Percentiles rank a stretch among this genome's conserved stretches.
Conservation (phyloP, 2,888 invertebrate species). For the Rhagium mordax region DNA sequence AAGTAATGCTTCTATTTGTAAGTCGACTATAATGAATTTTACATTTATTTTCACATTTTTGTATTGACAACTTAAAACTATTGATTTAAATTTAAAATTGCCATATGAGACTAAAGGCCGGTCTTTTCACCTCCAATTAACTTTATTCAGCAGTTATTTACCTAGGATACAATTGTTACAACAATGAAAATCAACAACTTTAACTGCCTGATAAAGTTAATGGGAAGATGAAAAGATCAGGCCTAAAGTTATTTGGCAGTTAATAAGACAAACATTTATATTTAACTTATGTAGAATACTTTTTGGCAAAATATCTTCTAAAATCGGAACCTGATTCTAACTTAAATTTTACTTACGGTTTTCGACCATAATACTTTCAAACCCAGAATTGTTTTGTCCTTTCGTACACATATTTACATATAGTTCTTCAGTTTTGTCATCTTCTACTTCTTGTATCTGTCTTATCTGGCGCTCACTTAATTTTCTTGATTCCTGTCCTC, state of each 20-base stretch:
- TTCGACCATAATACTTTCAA: constrained; percentile 15
- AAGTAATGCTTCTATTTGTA: neutral
- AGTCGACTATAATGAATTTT: constrained; percentile 27
- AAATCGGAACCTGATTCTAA: constrained; percentile 19
- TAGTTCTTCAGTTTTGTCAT: neutral
- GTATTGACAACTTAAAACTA: neutral
- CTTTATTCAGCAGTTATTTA: neutral
- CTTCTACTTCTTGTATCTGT: too few species aligned
- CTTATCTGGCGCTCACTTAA: neutral
- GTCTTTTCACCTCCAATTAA: too few species aligned
- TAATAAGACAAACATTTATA: too few species aligned
- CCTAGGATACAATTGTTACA: too few species aligned
- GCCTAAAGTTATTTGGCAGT: too few species aligned
- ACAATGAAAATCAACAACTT: too few species aligned
- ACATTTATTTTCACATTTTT: constrained; percentile 7
- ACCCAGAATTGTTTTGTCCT: constrained; percentile 14
- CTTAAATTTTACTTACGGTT: constrained; percentile 8
- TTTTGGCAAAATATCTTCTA: constrained; percentile 22
- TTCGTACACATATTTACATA: constrained; percentile 5
- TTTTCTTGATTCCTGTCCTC: neutral
- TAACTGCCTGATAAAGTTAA: too few species aligned
- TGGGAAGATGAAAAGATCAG: too few species aligned
- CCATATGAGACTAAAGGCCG: constrained; percentile 39
- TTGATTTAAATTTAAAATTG: constrained; percentile 38
- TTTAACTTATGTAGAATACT: too few species aligned